A percentile compares a stretch with the other conserved stretches of the same genome.
These are phyloP conservation scores for Troides oblongomaculatus DNA, from an alignment of 2,888 invertebrate genomes.

Conservation along the genomic window DNA sequence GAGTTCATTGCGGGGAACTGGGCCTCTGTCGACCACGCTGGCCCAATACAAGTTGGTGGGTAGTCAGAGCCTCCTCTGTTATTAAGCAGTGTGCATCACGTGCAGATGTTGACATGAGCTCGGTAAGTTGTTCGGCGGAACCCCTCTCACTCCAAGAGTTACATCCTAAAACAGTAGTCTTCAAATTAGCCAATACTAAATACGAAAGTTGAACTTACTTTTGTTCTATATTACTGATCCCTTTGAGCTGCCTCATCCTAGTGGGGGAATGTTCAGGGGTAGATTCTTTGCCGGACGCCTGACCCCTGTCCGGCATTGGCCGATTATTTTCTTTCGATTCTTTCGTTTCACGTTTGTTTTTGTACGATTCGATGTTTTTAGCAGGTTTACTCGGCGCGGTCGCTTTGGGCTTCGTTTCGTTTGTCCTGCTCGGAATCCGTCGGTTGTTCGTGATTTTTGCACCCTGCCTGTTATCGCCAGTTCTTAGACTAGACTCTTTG, in stretches of 20 bases:
- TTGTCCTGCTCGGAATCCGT: conserved; percentile 57
- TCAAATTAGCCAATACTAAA: no score
- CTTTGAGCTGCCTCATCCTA: conserved; percentile 53
- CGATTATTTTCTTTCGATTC: conserved; percentile 57
- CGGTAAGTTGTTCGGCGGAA: no score
- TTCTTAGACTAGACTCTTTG: conserved; percentile 75
- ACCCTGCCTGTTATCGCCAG: conserved; percentile 46
- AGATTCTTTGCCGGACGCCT: conserved; percentile 83
- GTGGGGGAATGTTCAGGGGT: conserved; percentile 81
- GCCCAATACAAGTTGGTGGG: no score
- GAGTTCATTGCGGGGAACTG: no score
- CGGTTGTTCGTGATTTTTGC: conserved; percentile 49
- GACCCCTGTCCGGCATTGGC: conserved; percentile 73
- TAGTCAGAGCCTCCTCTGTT: no score
- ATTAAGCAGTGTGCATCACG: no score
- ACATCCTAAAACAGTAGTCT: no score
- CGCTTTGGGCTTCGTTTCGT: conserved; percentile 57
- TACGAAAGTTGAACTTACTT: conserved; percentile 48
- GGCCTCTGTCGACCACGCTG: no score
- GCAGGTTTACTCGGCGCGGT: conserved; percentile 44
- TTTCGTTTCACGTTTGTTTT: conserved; percentile 56
- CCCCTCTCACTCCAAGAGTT: no score
- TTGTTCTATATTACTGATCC: conserved; percentile 43
- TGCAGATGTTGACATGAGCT: no score
- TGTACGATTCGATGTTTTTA: conserved; percentile 42